Percentiles rank a stretch among this genome's conserved stretches.
Evolutionary conservation across 2,113 vertebrate genomes (phyloP).

Genomic region (Apodemus speciosus): DNA sequence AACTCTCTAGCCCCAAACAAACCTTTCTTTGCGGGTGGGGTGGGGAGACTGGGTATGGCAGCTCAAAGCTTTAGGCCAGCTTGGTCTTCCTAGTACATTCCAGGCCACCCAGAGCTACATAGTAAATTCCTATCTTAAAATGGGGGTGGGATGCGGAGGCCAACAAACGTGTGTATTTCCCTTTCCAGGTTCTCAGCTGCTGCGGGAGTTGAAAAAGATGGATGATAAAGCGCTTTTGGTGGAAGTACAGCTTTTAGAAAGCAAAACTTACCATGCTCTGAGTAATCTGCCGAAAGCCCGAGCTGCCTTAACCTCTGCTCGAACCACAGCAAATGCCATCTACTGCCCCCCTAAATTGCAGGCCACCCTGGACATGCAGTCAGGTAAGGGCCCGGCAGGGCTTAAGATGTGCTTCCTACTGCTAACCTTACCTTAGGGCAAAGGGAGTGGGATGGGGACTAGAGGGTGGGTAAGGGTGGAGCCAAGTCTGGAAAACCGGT

Average conservation of each 20-base stretch:
- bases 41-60: not conserved
- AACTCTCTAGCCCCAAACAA: not conserved
- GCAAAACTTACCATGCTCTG: constrained; percentile 98
- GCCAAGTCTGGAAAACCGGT: not conserved
- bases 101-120: not conserved
- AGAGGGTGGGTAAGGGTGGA: not conserved
- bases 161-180: constrained; percentile 23
- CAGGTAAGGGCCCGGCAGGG: constrained; percentile 86
- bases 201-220: constrained; percentile 99
- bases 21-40: not conserved
- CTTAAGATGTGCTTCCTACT: not conserved
- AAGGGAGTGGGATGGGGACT: not conserved
- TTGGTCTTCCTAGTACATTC: not conserved
- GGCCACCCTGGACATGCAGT: constrained; percentile 99
- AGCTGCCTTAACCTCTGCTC: constrained; percentile 97
- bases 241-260: constrained; percentile 98
- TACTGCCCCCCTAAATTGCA: constrained; percentile 99
- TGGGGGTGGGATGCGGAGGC: not conserved
- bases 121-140: not conserved
- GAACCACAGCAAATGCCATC: constrained; percentile 98
- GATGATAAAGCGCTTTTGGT: constrained; percentile 99
- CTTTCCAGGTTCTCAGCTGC: constrained; percentile 92
- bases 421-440: not conserved
- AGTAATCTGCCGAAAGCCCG: constrained; percentile 99
- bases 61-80: not conserved